Percentiles rank a stretch among this genome's conserved stretches.
These are phyloP conservation scores for Rhinogobio ventralis DNA, from an alignment of 2,797 vertebrate species.

Conservation along the genomic window DNA sequence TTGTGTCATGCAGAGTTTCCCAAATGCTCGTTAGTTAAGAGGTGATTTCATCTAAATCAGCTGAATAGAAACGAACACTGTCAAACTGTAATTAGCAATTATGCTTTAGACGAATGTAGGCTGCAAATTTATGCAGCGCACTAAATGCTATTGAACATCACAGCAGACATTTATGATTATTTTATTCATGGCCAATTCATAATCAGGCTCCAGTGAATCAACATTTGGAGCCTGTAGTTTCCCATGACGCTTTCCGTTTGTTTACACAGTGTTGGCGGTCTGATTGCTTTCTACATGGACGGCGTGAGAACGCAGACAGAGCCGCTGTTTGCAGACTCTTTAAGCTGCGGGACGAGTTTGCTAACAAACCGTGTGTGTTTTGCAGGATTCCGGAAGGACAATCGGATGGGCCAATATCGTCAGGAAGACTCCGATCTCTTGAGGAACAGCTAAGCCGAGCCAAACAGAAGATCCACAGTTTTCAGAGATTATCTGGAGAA, in stretches of 20 bases:
- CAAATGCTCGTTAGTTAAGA: conserved; percentile 50
- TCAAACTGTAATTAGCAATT: conserved; percentile 67
- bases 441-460: conserved; percentile 95
- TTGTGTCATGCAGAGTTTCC: conserved; percentile 45
- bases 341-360: background rate
- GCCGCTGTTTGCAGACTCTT: background rate
- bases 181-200: conserved; percentile 34
- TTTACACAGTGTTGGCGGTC: background rate
- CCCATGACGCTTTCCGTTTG: background rate
- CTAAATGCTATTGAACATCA: conserved; percentile 43
- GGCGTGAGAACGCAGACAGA: background rate
- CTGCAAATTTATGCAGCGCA: conserved; percentile 50
- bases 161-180: conserved; percentile 30
- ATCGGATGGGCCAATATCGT: conserved; percentile 86
- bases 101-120: conserved; percentile 49
- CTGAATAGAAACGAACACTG: conserved; percentile 58
- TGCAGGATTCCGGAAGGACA: conserved; percentile 95
- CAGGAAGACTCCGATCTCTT: conserved; percentile 89
- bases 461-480: conserved; percentile 97
- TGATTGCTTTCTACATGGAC: conserved; percentile 10
- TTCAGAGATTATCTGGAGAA: conserved; percentile 90
- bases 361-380: conserved; percentile 34
- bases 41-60: conserved; percentile 53
- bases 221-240: conserved; percentile 5
- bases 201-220: conserved; percentile 13